Evolutionary conservation across 2,888 invertebrate species (phyloP).

Genomic region (Tenodera sinensis): DNA sequence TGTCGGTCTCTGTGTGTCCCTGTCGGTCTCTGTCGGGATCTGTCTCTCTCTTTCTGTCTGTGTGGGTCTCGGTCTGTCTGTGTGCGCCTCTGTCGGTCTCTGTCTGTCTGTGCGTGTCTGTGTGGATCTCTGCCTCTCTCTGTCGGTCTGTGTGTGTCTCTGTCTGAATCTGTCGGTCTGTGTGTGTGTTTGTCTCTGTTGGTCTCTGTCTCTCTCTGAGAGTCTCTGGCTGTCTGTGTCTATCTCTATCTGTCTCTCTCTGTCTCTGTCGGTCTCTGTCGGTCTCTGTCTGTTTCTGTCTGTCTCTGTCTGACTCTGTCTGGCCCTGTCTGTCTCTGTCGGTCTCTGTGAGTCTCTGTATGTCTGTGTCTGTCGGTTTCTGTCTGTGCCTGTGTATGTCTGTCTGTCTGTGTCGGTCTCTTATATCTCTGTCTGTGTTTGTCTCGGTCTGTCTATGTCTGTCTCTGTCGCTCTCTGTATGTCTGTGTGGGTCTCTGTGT

Average conservation of each 20-base stretch:
- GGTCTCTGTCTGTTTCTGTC: background rate
- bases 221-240: background rate
- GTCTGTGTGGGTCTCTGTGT: too few species aligned
- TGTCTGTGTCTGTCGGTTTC: background rate
- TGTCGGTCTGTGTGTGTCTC: background rate
- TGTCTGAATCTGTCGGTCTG: background rate
- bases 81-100: background rate
- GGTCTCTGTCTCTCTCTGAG: background rate
- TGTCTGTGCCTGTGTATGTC: background rate
- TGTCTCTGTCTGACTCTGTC: background rate
- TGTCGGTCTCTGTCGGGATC: background rate
- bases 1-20: background rate
- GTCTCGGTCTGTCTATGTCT: background rate
- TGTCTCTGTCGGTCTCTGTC: background rate
- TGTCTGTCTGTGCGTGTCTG: too few species aligned
- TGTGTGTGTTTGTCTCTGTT: background rate
- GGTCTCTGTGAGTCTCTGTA: too few species aligned
- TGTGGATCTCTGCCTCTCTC: background rate
- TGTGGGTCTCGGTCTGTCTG: background rate
- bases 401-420: background rate
- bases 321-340: too few species aligned
- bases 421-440: background rate
- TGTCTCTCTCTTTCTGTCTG: background rate
- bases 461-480: background rate
- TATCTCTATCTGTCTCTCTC: too few species aligned